phyloP scores from a whole-genome alignment of 1,140 invertebrate species.

The Tetramorium simillimum region DNA sequence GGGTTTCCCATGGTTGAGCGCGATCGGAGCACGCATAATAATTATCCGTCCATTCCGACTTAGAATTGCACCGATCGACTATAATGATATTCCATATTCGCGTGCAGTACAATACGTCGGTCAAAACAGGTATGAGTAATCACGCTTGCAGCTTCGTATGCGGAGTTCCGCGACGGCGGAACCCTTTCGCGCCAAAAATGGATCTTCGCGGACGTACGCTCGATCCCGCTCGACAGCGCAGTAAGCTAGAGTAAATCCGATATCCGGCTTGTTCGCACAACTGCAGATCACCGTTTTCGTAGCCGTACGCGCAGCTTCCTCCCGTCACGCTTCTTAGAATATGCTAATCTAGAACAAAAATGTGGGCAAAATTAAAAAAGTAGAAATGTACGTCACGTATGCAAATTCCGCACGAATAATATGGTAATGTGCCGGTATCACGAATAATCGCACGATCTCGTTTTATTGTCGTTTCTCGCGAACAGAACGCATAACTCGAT shows the following conservation, averaged over 20 bases:
- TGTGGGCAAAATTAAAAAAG: background rate
- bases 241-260: background rate
- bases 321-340: background rate
- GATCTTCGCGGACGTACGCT: background rate
- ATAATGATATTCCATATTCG: constrained; percentile 13
- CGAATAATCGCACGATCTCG: background rate
- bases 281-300: background rate
- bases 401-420: background rate
- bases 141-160: constrained; percentile 24
- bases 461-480: background rate
- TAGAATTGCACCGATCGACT: background rate
- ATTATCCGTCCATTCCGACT: background rate
- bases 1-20: background rate
- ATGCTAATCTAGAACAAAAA: constrained; percentile 7
- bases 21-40: background rate
- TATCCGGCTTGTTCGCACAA: background rate
- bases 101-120: constrained; percentile 19
- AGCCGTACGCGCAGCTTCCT: too few relatives aligned
- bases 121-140: constrained; percentile 59
- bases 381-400: background rate
- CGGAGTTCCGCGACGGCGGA: constrained; percentile 6
- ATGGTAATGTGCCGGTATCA: background rate
- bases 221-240: constrained; percentile 4
- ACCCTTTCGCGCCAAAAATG: constrained; percentile 66
- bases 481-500: background rate